Evolutionary conservation across 1,140 invertebrate genomes (phyloP), one percentile per base, ranked within the genome.

Genomic region (Brachionus koreanus): DNA sequence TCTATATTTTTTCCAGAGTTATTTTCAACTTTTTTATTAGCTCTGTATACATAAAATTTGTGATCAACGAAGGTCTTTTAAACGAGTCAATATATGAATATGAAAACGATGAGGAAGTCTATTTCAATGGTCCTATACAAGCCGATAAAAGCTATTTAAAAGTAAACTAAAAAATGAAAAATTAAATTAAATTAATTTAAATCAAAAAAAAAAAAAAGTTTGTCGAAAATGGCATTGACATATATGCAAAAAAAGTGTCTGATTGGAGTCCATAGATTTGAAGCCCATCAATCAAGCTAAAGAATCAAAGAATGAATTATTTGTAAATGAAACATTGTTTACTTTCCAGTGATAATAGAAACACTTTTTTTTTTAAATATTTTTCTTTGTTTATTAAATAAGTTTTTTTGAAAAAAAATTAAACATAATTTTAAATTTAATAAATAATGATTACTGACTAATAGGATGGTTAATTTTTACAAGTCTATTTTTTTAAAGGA

Each of bases 111-210:
- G 79, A 82, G 35, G 65, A 69, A 2, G 19, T n/a, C 2, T 25
- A 19, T 19, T 65, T 82, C 5, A 65, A 82, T 67, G 79, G 79
- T 4, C 61, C 57, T 0, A 82, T 82, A 43, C 46, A 82, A 82
- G n/a, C 37, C 6, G 35, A 65, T 5, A 82, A 82, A 52, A 82
- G 79, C 9, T 46, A 69, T 69, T 37, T 63, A n/a, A 61, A 81
- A 46, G 77, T 81, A 63, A 79, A 19, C 6, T 16, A 49, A 46
- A 33, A 33, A 46, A 42, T n/a, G 9, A 42, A 42, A 74, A 12
- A 12, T 7, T 42, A 39, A 77, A 52, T 49, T 49, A 35, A 77
- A 52, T 46, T 6, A 9, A 19, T 43, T 75, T 49, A 10, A 42
- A 39, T 39, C 37, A 5, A 57, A 57, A 57, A 23, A 29, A 2